phyloP scores from a whole-genome alignment of 2,888 invertebrate genomes.

The Trisateles emortualis region DNA sequence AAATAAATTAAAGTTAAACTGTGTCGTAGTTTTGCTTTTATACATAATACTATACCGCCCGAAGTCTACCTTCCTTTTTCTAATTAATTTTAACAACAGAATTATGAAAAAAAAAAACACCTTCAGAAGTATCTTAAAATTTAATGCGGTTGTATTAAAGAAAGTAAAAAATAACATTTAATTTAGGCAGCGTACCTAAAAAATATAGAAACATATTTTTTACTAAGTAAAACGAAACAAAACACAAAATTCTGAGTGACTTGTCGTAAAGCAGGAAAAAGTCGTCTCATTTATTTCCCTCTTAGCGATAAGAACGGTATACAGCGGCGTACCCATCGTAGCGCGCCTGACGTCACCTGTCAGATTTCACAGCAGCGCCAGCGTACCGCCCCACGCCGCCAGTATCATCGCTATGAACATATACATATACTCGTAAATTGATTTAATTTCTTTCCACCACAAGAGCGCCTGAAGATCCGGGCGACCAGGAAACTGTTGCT shows the following conservation, averaged over 20 bases:
- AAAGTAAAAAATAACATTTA: constrained; percentile 45
- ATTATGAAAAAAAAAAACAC: constrained; percentile 38
- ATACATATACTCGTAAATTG: constrained; percentile 49
- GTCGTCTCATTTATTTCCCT: constrained; percentile 77
- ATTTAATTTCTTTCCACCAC: constrained; percentile 57
- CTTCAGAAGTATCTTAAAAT: constrained; percentile 39
- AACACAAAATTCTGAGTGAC: constrained; percentile 64
- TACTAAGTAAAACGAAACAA: constrained; percentile 55
- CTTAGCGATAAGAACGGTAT: constrained; percentile 70
- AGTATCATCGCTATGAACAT: constrained; percentile 39
- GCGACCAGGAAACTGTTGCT: constrained; percentile 36
- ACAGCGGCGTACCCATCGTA: constrained; percentile 63
- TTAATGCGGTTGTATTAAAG: constrained; percentile 39
- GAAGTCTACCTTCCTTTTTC: constrained; percentile 11
- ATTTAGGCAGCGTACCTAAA: constrained; percentile 39
- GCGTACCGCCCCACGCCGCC: constrained; percentile 52
- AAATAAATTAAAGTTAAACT: background rate
- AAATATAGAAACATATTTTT: constrained; percentile 51
- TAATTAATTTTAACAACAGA: constrained; percentile 32
- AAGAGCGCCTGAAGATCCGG: constrained; percentile 29
- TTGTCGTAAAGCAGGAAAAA: constrained; percentile 71
- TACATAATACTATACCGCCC: constrained; percentile 1
- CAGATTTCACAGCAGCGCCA: constrained; percentile 73
- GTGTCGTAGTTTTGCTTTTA: constrained; percentile 12
- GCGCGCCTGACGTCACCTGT: constrained; percentile 71